A percentile compares a stretch with the other conserved stretches of the same genome.
These are phyloP conservation scores for Callospermophilus lateralis DNA, from an alignment of 2,113 vertebrate genomes.

Conservation along the genomic window DNA sequence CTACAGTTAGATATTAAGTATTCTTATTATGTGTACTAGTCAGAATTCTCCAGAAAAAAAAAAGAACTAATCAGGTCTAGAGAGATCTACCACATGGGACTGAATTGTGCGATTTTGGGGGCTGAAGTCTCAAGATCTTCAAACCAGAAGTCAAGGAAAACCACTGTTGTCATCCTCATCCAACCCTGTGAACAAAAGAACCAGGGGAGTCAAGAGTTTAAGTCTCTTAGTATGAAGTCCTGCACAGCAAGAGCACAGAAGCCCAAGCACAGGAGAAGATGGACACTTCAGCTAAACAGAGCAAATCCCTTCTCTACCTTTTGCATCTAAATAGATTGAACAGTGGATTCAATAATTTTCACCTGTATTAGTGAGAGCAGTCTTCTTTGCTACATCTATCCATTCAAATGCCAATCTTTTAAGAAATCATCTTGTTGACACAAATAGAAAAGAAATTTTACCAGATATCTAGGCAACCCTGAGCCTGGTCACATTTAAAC, in stretches of 20 bases:
- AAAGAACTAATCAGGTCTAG: background rate
- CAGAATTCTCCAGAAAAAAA: background rate
- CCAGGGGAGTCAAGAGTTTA: rapidly evolving
- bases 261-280: background rate
- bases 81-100: background rate
- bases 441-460: background rate
- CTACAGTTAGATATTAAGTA: background rate
- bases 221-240: background rate
- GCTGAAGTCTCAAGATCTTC: background rate
- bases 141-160: background rate
- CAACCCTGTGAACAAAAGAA: background rate
- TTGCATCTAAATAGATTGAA: background rate
- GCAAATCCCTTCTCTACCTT: background rate
- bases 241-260: background rate
- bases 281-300: background rate
- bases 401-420: background rate
- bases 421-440: background rate
- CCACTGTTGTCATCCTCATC: rapidly evolving
- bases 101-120: background rate
- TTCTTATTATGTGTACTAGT: background rate
- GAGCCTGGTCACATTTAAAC: background rate
- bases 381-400: background rate
- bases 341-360: background rate
- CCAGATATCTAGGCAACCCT: background rate
- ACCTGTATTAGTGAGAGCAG: background rate